These are phyloP conservation scores for Bubo blakistoni DNA, from an alignment of 2,113 vertebrate species.

Conservation along the genomic window DNA sequence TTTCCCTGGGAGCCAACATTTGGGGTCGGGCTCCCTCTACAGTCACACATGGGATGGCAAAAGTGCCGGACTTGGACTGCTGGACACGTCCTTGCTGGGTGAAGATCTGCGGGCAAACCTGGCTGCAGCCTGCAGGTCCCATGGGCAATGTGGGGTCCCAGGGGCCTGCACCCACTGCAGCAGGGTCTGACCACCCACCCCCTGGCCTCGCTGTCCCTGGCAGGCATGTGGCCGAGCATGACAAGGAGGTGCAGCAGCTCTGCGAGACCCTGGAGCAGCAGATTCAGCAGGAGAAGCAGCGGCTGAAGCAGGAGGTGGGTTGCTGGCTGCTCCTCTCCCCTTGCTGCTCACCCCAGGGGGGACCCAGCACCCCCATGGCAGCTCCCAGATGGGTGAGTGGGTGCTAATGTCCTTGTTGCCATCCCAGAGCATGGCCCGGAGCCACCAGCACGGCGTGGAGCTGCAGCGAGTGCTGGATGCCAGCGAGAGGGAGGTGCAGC, in stretches of 20 bases:
- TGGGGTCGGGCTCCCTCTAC: constrained; percentile 27
- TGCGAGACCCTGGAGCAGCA: constrained; percentile 74
- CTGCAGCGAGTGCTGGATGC: constrained; percentile 62
- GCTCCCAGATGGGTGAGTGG: accelerated
- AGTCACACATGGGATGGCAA: neutral
- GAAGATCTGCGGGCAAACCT: accelerated
- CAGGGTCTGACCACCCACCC: neutral
- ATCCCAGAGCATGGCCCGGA: constrained; percentile 50
- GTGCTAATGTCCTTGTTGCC: neutral
- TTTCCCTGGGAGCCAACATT: accelerated
- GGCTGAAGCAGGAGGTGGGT: constrained; percentile 67
- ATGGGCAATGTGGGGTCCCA: neutral
- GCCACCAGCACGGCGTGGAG: constrained; percentile 28
- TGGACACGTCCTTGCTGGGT: neutral
- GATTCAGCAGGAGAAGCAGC: constrained; percentile 61
- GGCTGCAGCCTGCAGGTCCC: neutral
- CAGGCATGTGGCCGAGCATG: constrained; percentile 71
- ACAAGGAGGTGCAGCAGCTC: constrained; percentile 68
- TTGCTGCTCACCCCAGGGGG: neutral
- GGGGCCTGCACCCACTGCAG: neutral
- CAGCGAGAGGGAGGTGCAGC: constrained; percentile 66
- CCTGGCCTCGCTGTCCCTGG: neutral
- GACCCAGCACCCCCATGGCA: neutral
- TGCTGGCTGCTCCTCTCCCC: neutral
- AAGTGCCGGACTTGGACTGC: neutral